These are phyloP conservation scores for Drosophila imparisetae DNA, from an alignment of 2,888 invertebrate genomes.

Conservation along the genomic window DNA sequence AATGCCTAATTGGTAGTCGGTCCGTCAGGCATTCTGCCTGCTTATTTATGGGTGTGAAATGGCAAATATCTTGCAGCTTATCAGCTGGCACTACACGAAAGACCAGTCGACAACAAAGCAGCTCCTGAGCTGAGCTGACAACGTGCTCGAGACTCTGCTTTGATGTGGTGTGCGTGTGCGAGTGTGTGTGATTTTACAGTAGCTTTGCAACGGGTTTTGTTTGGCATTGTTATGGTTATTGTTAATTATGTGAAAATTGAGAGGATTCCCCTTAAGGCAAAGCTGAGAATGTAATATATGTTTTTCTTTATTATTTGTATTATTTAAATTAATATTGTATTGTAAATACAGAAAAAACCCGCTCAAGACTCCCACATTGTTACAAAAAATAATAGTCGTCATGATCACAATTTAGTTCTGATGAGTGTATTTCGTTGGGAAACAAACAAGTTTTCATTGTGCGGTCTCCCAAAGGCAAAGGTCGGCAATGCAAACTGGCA, in stretches of 20 bases:
- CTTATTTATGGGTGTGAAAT: conserved; percentile 35
- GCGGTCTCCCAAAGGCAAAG: conserved; percentile 34
- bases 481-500: conserved; percentile 36
- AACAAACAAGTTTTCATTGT: conserved; percentile 61
- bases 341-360: not conserved
- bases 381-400: not conserved
- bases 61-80: conserved; percentile 46
- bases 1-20: conserved; percentile 46
- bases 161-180: not conserved
- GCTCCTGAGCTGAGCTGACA: conserved; percentile 6
- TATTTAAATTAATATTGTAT: not conserved
- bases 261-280: conserved; percentile 8
- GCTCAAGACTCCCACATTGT: conserved; percentile 46
- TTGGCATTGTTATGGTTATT: conserved; percentile 1
- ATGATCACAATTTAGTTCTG: conserved; percentile 30
- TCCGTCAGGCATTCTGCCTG: conserved; percentile 7
- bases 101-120: conserved; percentile 29
- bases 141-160: conserved; percentile 21
- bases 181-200: conserved; percentile 15
- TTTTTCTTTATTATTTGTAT: not conserved
- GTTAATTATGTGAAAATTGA: conserved; percentile 34
- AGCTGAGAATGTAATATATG: conserved; percentile 4
- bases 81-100: conserved; percentile 47
- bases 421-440: conserved; percentile 33
- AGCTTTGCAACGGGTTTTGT: conserved; percentile 11